These are phyloP conservation scores for Falcunculus frontatus DNA, from an alignment of 2,113 vertebrate species.

Conservation along the genomic window DNA sequence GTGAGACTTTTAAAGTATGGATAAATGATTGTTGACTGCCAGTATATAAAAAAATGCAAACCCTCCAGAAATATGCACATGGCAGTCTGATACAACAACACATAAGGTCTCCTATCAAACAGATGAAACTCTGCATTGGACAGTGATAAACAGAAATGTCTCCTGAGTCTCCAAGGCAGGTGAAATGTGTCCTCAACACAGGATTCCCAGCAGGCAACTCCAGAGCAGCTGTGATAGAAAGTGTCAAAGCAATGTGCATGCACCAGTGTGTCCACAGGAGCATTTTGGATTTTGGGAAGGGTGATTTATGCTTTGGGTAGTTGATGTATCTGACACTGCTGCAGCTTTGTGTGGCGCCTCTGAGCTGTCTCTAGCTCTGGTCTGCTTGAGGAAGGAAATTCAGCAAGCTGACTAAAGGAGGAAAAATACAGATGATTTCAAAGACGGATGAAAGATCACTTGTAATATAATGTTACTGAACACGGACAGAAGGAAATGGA, in stretches of 20 bases:
- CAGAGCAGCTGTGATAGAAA: background rate
- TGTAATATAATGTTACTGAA: background rate
- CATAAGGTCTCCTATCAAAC: background rate
- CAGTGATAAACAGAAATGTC: background rate
- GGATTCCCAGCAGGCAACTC: background rate
- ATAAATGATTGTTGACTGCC: background rate
- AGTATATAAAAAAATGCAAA: background rate
- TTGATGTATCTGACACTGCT: background rate
- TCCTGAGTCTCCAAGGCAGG: background rate
- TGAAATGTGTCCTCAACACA: background rate
- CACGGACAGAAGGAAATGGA: background rate
- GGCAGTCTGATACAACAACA: background rate
- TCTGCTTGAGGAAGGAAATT: background rate
- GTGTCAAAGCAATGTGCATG: background rate
- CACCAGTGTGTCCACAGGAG: background rate
- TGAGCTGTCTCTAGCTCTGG: background rate
- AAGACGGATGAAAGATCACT: background rate
- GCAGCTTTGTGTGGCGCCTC: background rate
- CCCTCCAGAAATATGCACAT: background rate
- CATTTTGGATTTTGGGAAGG: background rate
- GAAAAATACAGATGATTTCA: background rate
- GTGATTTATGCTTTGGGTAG: background rate
- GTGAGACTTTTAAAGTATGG: fast-evolving
- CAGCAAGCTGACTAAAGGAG: background rate
- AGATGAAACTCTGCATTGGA: background rate